Conservation (phyloP, 2,797 vertebrate species). For the Lutjanus argentimaculatus region DNA sequence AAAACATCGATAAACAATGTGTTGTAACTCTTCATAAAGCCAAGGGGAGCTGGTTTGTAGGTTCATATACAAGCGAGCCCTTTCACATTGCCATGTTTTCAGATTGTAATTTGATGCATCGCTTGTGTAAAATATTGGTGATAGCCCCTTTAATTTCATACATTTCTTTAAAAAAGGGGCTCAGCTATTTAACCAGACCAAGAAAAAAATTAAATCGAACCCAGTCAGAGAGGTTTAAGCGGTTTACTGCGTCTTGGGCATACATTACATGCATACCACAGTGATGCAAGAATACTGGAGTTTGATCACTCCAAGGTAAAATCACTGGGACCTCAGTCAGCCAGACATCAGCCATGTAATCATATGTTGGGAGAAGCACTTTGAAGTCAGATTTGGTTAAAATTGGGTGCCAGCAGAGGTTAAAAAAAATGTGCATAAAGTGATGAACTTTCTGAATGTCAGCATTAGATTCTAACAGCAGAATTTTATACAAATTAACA, state of each 20-base stretch:
- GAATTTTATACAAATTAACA: background rate
- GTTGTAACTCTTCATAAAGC: too few relatives aligned
- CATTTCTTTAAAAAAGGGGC: background rate
- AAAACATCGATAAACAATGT: too few relatives aligned
- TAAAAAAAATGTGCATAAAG: background rate
- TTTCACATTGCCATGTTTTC: too few relatives aligned
- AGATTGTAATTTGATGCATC: too few relatives aligned
- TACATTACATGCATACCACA: background rate
- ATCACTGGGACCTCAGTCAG: background rate
- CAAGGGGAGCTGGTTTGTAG: too few relatives aligned
- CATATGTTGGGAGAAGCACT: background rate
- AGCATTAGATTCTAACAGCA: background rate
- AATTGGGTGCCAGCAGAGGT: background rate
- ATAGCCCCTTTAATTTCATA: background rate
- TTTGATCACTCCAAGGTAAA: conserved; percentile 1
- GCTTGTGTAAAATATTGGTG: too few relatives aligned
- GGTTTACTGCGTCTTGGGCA: background rate
- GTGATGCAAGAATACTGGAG: background rate
- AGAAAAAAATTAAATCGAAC: background rate
- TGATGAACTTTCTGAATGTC: background rate
- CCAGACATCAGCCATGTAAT: conserved; percentile 7
- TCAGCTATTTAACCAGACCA: background rate
- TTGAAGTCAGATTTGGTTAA: conserved; percentile 1
- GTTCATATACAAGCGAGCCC: too few relatives aligned
- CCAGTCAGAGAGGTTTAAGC: background rate